phyloP scores from a whole-genome alignment of 2,113 vertebrate genomes.

The Pluvianellus socialis region DNA sequence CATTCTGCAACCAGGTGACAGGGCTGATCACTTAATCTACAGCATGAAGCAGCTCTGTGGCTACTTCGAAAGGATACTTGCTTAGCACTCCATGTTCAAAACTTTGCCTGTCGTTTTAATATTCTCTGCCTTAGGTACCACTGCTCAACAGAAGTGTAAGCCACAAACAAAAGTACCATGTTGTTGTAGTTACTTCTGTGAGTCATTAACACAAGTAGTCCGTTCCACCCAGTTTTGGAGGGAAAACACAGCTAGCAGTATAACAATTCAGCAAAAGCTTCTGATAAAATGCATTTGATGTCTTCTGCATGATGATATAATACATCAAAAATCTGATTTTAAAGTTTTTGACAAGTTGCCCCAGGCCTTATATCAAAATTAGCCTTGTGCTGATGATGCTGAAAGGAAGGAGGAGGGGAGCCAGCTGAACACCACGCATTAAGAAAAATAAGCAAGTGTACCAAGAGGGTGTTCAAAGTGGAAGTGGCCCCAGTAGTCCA shows the following conservation, averaged over 20 bases:
- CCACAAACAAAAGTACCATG: not conserved
- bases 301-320: conserved; percentile 54
- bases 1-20: not conserved
- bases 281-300: conserved; percentile 39
- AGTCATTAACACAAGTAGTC: not conserved
- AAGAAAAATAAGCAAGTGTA: conserved; percentile 29
- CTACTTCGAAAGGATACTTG: not conserved
- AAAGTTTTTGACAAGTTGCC: conserved; percentile 63
- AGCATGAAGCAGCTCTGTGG: not conserved
- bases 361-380: conserved; percentile 63
- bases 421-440: not conserved
- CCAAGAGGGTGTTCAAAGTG: not conserved
- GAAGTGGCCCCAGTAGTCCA: not conserved
- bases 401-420: conserved; percentile 46
- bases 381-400: conserved; percentile 43
- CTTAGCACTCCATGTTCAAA: not conserved
- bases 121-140: not conserved
- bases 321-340: conserved; percentile 56
- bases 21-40: not conserved
- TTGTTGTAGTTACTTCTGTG: not conserved
- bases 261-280: not conserved
- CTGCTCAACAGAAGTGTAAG: not conserved
- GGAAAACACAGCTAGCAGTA: not conserved
- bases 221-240: not conserved
- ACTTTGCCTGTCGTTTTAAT: not conserved